These are phyloP conservation scores for Sebastes iracundus DNA, from an alignment of 2,797 vertebrate genomes.

Conservation along the genomic window DNA sequence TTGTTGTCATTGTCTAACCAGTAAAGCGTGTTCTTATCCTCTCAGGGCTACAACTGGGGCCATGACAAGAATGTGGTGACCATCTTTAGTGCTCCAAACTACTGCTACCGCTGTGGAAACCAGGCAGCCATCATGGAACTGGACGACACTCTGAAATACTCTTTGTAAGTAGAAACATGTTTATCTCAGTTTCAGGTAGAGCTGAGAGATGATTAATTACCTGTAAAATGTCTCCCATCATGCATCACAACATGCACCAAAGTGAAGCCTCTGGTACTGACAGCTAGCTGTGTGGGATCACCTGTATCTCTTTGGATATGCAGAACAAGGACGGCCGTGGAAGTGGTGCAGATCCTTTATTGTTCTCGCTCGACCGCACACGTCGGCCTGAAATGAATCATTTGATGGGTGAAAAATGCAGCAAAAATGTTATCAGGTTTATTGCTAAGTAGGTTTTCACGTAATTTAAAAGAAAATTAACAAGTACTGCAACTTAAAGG, in stretches of 20 bases:
- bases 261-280: no score
- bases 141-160: constrained; percentile 97
- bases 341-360: background rate
- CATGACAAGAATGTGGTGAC: constrained; percentile 97
- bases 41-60: constrained; percentile 95
- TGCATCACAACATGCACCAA: background rate
- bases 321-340: background rate
- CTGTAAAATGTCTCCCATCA: background rate
- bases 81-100: constrained; percentile 98
- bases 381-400: no score
- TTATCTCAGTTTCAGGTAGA: background rate
- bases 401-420: no score
- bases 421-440: no score
- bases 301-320: no score
- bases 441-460: no score
- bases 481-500: no score
- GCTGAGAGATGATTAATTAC: background rate
- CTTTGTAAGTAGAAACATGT: constrained; percentile 89
- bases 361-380: background rate
- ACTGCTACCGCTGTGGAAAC: constrained; percentile 97
- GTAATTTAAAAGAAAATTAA: no score
- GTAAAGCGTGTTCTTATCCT: background rate
- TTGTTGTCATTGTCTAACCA: background rate
- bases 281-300: no score
- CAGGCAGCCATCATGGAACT: constrained; percentile 98